phyloP scores from a whole-genome alignment of 2,888 invertebrate species.

The Entomobrya proxima region DNA sequence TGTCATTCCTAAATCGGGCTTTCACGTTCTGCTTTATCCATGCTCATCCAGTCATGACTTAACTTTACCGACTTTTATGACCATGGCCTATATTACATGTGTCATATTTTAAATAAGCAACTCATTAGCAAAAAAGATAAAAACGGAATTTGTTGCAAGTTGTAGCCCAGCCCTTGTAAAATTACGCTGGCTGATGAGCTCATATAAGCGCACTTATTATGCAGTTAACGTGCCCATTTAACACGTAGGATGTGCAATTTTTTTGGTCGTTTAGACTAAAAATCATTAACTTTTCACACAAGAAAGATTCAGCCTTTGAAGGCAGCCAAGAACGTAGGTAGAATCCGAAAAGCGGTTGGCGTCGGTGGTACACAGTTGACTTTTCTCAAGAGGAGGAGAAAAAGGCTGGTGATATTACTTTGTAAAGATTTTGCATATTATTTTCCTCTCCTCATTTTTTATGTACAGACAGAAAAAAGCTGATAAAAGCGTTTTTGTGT shows the following conservation, averaged over 20 bases:
- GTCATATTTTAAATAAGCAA: slow-evolving; percentile 57
- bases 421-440: not conserved
- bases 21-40: not conserved
- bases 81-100: slow-evolving; percentile 57
- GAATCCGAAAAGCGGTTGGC: not conserved
- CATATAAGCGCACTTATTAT: not conserved
- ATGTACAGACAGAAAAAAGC: slow-evolving; percentile 20
- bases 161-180: not conserved
- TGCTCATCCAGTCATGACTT: slow-evolving; percentile 17
- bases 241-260: not conserved
- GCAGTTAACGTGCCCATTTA: not conserved
- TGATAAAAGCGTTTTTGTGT: not conserved
- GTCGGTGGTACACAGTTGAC: slow-evolving; percentile 40
- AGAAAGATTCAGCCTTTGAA: slow-evolving; percentile 3
- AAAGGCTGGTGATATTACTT: not conserved
- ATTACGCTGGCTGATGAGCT: not conserved
- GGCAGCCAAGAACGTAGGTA: not conserved
- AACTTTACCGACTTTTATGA: slow-evolving; percentile 40
- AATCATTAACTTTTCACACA: slow-evolving; percentile 38
- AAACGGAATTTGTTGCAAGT: not conserved
- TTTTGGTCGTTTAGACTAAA: not conserved
- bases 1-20: not conserved
- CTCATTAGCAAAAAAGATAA: slow-evolving; percentile 39
- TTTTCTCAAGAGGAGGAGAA: slow-evolving; percentile 28
- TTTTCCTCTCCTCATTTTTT: not conserved